Evolutionary conservation across 1,140 invertebrate genomes (phyloP).

Genomic region (Magallana ariakensis): DNA sequence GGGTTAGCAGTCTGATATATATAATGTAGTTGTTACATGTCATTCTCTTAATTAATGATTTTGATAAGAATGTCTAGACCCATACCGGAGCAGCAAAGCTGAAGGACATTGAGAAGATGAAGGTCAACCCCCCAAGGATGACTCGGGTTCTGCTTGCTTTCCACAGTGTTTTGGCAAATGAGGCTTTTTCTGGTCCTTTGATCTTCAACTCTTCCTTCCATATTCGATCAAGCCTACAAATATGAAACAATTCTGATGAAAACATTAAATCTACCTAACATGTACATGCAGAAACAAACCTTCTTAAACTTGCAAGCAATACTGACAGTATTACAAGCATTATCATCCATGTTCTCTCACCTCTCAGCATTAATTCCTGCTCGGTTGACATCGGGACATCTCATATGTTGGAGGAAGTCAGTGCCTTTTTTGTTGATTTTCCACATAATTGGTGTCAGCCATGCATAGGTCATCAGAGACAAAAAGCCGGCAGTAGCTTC

Average conservation of each 20-base stretch:
- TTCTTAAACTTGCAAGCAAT: neutral
- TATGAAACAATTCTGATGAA: neutral
- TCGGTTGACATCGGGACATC: constrained; percentile 81
- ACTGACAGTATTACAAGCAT: too few relatives aligned
- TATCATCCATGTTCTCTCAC: constrained; percentile 48
- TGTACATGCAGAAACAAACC: neutral
- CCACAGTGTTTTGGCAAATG: constrained; percentile 82
- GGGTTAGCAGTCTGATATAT: too few relatives aligned
- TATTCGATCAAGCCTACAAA: constrained; percentile 74
- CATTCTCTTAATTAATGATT: too few relatives aligned
- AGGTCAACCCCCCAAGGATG: constrained; percentile 81
- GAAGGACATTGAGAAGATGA: constrained; percentile 81
- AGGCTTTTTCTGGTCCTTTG: constrained; percentile 74
- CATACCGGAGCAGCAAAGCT: constrained; percentile 85
- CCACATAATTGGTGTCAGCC: constrained; percentile 83
- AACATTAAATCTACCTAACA: too few relatives aligned
- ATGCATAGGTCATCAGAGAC: constrained; percentile 83
- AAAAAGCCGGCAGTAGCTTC: constrained; percentile 81
- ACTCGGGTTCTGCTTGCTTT: constrained; percentile 83
- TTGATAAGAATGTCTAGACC: constrained; percentile 30
- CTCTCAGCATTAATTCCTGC: constrained; percentile 78
- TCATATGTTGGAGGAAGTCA: constrained; percentile 79
- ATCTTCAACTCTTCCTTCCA: constrained; percentile 78
- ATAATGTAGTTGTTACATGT: too few relatives aligned
- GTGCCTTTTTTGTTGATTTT: constrained; percentile 82